Evolutionary conservation across 2,888 invertebrate species (phyloP), one percentile per base, ranked within the genome.

Genomic region (Xanthorhoe spadicearia): DNA sequence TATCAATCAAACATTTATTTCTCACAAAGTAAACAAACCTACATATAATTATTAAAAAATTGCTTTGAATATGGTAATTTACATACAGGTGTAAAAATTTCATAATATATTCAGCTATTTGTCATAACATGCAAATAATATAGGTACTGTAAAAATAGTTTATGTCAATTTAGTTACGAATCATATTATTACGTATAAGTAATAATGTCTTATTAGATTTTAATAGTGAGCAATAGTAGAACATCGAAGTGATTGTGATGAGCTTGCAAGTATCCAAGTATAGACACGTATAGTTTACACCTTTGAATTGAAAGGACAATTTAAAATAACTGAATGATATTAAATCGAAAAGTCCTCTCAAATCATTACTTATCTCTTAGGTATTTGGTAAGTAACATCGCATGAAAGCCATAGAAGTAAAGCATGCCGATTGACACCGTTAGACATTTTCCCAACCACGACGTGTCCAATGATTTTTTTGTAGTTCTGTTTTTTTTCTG

Each of bases 371-470:
- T 5, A 18, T 46, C 57, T 64, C 66, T 64, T 64, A 70, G 71
- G 72, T 68, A 48, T 61, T 74, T 68, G 82, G 83, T 86, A 85
- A 85, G 84, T 83, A 68, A 51, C 69, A 64, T 76, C 77, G 86
- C 84, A 86, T 85, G 86, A 63, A 70, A 91, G 92, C 93, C 93
- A 93, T 92, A 93, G 93, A 87, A 68, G 87, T 91, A 90, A 71
- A 85, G 90, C 90, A 90, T 90, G 92, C 82, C 62, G 75, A 76
- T 77, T 73, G 72, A 76, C 78, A 83, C 77, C 74, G 91, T 93
- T 92, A 93, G 91, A 92, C 93, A 93, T 93, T 93, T 93, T 93
- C 91, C 93, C 93, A 92, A 92, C 93, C 93, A 93, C 91, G 76
- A 81, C 74, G 69, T 64, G 72, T 72, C 76, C 60, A 50, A 59